A percentile compares a stretch with the other conserved stretches of the same genome.
Conservation (phyloP, 2,888 invertebrate species). For the Bellardia pandia region DNA sequence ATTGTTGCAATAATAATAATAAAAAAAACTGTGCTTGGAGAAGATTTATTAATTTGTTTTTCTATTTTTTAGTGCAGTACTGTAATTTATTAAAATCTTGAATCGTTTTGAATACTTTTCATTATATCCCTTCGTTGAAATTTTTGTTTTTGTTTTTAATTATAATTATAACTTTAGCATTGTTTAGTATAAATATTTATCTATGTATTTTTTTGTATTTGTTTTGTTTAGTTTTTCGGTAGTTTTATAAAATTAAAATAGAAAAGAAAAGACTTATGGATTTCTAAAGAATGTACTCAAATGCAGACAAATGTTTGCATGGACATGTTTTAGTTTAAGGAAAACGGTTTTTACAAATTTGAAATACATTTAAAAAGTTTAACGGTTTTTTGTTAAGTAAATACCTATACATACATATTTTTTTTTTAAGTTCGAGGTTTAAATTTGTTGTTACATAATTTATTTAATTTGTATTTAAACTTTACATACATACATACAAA, state of each 20-base stretch:
- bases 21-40: slow-evolving; percentile 33
- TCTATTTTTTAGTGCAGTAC: slow-evolving; percentile 24
- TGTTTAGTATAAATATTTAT: background rate
- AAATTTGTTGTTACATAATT: slow-evolving; percentile 25
- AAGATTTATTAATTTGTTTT: background rate
- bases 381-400: slow-evolving; percentile 9
- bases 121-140: background rate
- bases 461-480: slow-evolving; percentile 48
- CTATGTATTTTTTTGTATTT: background rate
- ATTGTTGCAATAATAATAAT: background rate
- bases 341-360: slow-evolving; percentile 6
- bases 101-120: background rate
- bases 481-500: background rate
- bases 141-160: background rate
- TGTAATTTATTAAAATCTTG: slow-evolving; percentile 15
- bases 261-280: slow-evolving; percentile 5
- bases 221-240: background rate
- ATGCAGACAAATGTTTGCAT: background rate
- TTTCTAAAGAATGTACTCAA: background rate
- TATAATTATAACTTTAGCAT: background rate
- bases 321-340: background rate
- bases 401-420: background rate
- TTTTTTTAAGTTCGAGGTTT: slow-evolving; percentile 34
- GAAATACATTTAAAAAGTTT: slow-evolving; percentile 15
- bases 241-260: slow-evolving; percentile 26